Percentiles rank a stretch among this genome's conserved stretches.
These are phyloP conservation scores for Sardina pilchardus DNA, from an alignment of 2,113 vertebrate species.

Conservation along the genomic window DNA sequence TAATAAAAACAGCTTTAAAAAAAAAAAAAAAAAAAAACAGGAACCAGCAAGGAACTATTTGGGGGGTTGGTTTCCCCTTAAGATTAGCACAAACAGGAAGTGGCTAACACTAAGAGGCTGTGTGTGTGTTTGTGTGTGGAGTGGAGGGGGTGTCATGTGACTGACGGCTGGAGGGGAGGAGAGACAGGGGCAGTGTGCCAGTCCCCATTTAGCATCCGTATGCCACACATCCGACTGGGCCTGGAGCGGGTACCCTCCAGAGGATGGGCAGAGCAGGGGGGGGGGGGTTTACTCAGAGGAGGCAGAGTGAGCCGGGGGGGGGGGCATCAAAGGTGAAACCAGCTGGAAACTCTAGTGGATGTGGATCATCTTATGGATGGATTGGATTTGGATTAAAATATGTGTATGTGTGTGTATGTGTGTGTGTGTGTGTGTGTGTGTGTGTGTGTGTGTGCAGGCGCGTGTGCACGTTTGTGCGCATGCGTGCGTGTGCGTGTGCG, in stretches of 20 bases:
- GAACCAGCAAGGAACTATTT: conserved; percentile 55
- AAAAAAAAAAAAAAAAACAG: too few relatives aligned
- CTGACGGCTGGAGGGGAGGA: not conserved
- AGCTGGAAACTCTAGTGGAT: not conserved
- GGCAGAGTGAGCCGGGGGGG: not conserved
- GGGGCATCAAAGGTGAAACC: not conserved
- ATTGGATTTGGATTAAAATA: not conserved
- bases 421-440: not conserved
- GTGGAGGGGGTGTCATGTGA: not conserved
- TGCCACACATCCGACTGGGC: conserved; percentile 37
- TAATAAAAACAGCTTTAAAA: conserved; percentile 48
- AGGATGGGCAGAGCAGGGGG: not conserved
- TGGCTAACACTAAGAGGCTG: conserved; percentile 32
- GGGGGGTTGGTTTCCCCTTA: conserved; percentile 42
- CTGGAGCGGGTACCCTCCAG: conserved; percentile 5
- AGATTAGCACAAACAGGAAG: conserved; percentile 49
- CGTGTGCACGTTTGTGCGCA: not conserved
- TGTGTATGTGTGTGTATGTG: not conserved
- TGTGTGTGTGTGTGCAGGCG: not conserved
- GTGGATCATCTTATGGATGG: not conserved
- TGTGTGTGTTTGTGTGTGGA: conserved; percentile 33
- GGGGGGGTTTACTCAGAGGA: not conserved
- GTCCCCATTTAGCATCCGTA: conserved; percentile 46
- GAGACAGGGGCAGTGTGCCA: conserved; percentile 44
- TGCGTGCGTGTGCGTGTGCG: not conserved